Evolutionary conservation across 2,888 invertebrate genomes (phyloP).

Genomic region (Polymixis flavicincta): DNA sequence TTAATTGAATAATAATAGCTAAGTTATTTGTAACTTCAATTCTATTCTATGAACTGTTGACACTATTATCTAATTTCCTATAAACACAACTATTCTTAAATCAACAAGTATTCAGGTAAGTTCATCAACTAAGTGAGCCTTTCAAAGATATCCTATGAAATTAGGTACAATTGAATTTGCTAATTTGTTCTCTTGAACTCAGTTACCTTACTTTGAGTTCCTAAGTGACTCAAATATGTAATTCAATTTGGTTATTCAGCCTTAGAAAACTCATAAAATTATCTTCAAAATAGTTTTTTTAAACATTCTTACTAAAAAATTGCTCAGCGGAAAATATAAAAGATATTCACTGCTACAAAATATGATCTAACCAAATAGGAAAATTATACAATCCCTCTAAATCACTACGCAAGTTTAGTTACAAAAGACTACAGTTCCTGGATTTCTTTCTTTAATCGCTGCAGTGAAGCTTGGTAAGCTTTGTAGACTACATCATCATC

Average conservation of each 20-base stretch:
- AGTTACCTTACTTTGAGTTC: conserved; percentile 1
- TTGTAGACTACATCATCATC: too few species aligned
- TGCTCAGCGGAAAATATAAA: background rate
- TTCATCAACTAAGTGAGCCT: background rate
- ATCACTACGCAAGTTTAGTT: background rate
- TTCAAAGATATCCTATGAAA: background rate
- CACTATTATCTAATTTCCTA: background rate
- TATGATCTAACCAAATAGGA: background rate
- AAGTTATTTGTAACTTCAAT: background rate
- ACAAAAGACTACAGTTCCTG: background rate
- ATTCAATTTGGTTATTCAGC: background rate
- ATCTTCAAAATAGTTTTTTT: background rate
- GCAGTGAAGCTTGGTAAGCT: background rate
- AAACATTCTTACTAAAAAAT: background rate
- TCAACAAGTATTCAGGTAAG: background rate
- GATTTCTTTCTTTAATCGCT: background rate
- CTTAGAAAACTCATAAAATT: background rate
- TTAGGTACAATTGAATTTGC: conserved; percentile 4
- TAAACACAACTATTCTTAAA: conserved; percentile 2
- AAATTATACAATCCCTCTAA: background rate
- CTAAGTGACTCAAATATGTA: background rate
- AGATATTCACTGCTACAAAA: background rate
- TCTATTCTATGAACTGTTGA: background rate
- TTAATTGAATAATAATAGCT: background rate
- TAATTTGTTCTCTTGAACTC: background rate